phyloP scores from a whole-genome alignment of 1,140 invertebrate species.

The Heliconius congener region DNA sequence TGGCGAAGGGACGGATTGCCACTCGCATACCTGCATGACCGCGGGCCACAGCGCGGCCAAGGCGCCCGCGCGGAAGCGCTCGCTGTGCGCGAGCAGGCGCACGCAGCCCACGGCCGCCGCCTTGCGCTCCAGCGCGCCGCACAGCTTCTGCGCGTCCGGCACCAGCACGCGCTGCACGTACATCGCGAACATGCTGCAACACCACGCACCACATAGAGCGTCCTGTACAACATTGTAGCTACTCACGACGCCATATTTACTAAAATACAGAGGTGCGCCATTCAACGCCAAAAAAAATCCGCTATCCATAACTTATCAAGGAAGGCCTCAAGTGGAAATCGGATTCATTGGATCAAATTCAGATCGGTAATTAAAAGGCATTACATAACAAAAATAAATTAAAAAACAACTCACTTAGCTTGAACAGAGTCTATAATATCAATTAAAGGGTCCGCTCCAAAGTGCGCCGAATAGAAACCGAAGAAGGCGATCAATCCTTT shows the following conservation, averaged over 20 bases:
- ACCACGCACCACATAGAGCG: not conserved
- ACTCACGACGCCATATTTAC: no score
- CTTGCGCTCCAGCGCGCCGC: conserved; percentile 91
- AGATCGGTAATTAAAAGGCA: no score
- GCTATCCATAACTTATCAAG: no score
- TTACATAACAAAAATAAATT: no score
- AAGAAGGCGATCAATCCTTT: conserved; percentile 95
- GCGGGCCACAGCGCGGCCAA: conserved; percentile 85
- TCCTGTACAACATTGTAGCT: no score
- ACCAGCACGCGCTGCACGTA: conserved; percentile 94
- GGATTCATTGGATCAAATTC: no score
- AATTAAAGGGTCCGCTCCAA: conserved; percentile 87
- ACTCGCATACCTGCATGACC: conserved; percentile 83
- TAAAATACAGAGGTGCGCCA: no score
- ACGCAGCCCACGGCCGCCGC: conserved; percentile 94
- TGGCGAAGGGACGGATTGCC: no score
- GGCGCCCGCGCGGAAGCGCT: conserved; percentile 83
- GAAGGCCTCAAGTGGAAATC: no score
- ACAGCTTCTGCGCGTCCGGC: conserved; percentile 92
- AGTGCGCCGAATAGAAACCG: conserved; percentile 90
- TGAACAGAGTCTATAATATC: conserved; percentile 93
- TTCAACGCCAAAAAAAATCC: no score
- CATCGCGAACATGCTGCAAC: conserved; percentile 94
- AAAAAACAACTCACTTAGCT: conserved; percentile 82
- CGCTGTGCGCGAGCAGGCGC: conserved; percentile 91